A percentile compares a stretch with the other conserved stretches of the same genome.
phyloP scores from a whole-genome alignment of 2,113 vertebrate species.

The Passer montanus region DNA sequence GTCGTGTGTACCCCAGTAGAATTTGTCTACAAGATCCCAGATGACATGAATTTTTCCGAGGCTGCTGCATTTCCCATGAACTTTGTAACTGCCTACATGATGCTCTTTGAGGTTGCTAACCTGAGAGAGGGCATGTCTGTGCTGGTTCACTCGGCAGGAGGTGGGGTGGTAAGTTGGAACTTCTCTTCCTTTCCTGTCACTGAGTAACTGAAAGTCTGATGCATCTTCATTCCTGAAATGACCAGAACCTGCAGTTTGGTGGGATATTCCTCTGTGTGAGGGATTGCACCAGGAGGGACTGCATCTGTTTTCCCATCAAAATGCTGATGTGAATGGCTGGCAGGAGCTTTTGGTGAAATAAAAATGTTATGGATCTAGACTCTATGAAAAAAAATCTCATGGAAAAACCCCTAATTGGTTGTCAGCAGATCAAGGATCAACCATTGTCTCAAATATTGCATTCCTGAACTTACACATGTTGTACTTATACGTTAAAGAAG shows the following conservation, averaged over 20 bases:
- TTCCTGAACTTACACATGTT: background rate
- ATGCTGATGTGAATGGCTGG: background rate
- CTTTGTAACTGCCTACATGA: constrained; percentile 98
- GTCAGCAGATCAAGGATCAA: background rate
- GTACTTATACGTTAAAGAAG: background rate
- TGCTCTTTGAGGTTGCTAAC: constrained; percentile 97
- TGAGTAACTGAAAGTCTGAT: background rate
- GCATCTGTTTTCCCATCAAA: background rate
- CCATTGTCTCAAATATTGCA: background rate
- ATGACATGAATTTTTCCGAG: constrained; percentile 94
- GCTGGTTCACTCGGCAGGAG: constrained; percentile 94
- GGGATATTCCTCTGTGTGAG: background rate
- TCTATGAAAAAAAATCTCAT: background rate
- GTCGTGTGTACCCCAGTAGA: constrained; percentile 90
- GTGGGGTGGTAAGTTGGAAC: constrained; percentile 88
- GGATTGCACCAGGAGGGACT: background rate
- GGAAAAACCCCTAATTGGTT: fast-evolving
- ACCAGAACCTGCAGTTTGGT: background rate
- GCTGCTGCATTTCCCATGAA: constrained; percentile 94
- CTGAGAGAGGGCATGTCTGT: constrained; percentile 97
- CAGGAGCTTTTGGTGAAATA: background rate
- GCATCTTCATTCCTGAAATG: background rate
- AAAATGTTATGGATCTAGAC: background rate
- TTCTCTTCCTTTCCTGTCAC: background rate
- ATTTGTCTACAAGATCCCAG: constrained; percentile 95